Base-by-base conservation (phyloP, 2,113 vertebrate genomes). In the Oenanthe oenanthe region DNA sequence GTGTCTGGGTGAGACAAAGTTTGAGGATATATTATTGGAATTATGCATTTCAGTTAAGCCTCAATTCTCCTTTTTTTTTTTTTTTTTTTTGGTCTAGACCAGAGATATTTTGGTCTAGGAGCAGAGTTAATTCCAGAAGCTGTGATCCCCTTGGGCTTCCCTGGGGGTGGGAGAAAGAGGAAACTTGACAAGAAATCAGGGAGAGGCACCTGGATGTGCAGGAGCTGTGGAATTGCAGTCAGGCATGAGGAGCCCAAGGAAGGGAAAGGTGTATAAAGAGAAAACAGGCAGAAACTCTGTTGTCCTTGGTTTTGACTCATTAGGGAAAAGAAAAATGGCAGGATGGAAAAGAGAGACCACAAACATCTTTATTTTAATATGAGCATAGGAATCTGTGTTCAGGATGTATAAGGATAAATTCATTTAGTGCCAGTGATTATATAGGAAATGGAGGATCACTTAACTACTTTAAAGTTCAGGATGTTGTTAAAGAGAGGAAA, bases 401-500 rank as follows among this genome's bases (percentile, higher is more conserved):
- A 78, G 84, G 74, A 73, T 76, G 66, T 82, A 68, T 51, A 61
- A 72, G n/a, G 62, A 47, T 43, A 83, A 66, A 80, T 66, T 62
- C 18, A 20, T 54, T 93, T 71, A 57, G 12, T 73, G 48, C 36
- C 54, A 54, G 9, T 83, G 71, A 58, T 89, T 83, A n/a, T 45
- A 34, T 17, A 88, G 92, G 85, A 89, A 95, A 85, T 34, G 51
- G 43, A 83, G 17, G 19, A 36, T 51, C 66, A 51, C 31, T 54
- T 61, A 73, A 77, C 43, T 79, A 29, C 83, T 95, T 80, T 76
- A 68, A 70, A 89, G 51, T 77, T 83, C 85, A 94, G 85, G 78
- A 80, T 95, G 82, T 83, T 85, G 71, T 85, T 94, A 94, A 77
- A 93, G 2, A 89, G 78, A 95, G 93, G 93, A 94, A 96, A 77